Percentiles rank a stretch among this genome's conserved stretches.
phyloP scores from a whole-genome alignment of 2,888 invertebrate species.

The Julus scanicus region DNA sequence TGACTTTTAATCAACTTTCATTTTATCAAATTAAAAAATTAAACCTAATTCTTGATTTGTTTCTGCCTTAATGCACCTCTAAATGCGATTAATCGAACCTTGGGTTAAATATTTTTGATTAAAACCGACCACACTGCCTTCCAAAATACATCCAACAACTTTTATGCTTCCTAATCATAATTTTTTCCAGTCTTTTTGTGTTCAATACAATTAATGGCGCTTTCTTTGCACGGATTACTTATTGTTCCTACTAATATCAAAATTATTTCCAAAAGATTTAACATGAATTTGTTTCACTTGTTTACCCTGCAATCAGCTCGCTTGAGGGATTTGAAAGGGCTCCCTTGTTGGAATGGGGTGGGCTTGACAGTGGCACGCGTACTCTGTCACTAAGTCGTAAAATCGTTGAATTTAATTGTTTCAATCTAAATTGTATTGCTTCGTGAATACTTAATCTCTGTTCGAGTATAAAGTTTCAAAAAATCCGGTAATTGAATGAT shows the following conservation, averaged over 20 bases:
- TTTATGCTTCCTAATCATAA: neutral
- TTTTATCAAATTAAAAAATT: conserved; percentile 6
- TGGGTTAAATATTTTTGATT: conserved; percentile 15
- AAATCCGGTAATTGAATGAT: conserved; percentile 27
- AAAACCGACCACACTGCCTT: neutral
- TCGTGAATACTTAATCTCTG: conserved; percentile 45
- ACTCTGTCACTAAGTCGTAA: conserved; percentile 43
- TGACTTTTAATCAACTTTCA: neutral
- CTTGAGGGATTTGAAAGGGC: neutral
- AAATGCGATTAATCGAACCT: conserved; percentile 25
- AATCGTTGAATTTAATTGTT: conserved; percentile 39
- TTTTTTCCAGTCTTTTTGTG: neutral
- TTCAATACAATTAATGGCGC: conserved; percentile 24
- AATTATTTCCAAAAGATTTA: conserved; percentile 38
- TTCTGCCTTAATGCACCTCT: conserved; percentile 19
- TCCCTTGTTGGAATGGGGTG: neutral
- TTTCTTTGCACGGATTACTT: neutral
- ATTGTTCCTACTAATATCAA: conserved; percentile 10
- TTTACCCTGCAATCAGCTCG: conserved; percentile 44
- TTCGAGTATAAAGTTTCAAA: conserved; percentile 43
- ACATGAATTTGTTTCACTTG: conserved; percentile 19
- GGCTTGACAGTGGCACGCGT: neutral
- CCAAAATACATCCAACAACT: neutral
- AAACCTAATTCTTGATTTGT: neutral
- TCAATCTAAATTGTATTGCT: conserved; percentile 1